These are phyloP conservation scores for Ctenopoma multispine DNA, from an alignment of 2,797 vertebrate species.

Conservation along the genomic window DNA sequence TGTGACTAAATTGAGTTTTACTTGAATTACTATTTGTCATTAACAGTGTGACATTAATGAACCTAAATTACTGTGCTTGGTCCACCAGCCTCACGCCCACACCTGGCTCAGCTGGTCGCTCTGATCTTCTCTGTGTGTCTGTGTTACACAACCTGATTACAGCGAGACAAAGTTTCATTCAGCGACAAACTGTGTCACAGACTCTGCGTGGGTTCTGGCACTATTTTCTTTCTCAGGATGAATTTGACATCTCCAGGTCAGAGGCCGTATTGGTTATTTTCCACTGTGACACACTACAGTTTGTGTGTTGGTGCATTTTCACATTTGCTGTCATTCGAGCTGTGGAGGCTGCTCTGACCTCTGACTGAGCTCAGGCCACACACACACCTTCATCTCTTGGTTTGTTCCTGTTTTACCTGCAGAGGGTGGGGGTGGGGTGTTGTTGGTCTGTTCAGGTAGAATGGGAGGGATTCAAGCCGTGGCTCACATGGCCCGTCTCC, in stretches of 20 bases:
- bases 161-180: neutral
- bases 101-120: neutral
- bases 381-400: no score
- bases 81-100: neutral
- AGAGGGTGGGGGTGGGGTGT: neutral
- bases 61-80: neutral
- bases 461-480: neutral
- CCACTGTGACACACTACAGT: no score
- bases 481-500: conserved; percentile 1
- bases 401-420: neutral
- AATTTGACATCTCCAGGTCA: neutral
- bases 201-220: neutral
- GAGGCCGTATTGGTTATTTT: neutral
- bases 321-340: no score
- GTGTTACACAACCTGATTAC: neutral
- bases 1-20: neutral
- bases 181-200: neutral
- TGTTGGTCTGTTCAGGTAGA: neutral
- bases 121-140: neutral
- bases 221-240: neutral
- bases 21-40: neutral
- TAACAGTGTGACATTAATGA: neutral
- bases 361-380: no score
- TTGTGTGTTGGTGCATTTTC: no score
- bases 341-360: no score